Percentiles rank a stretch among this genome's conserved stretches.
Conservation (phyloP, 2,113 vertebrate species). For the Forbesichthys papilliferus region DNA sequence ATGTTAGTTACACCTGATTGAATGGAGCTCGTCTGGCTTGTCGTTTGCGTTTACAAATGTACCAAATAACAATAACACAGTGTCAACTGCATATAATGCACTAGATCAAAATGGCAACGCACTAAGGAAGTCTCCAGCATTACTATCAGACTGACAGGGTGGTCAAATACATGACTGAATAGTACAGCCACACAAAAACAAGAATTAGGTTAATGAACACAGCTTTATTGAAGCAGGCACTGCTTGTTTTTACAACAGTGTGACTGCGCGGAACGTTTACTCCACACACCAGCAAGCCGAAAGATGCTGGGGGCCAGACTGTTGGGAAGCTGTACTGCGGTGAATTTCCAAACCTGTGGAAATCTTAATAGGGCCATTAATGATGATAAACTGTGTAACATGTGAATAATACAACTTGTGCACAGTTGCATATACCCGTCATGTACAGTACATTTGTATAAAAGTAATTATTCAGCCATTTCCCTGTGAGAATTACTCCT, state of each 20-base stretch:
- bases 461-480: slow-evolving; percentile 6
- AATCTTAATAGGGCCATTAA: slow-evolving; percentile 10
- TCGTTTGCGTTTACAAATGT: no score
- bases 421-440: not conserved
- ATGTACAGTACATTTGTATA: slow-evolving; percentile 15
- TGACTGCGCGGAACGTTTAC: slow-evolving; percentile 46
- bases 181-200: slow-evolving; percentile 3
- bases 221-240: slow-evolving; percentile 11
- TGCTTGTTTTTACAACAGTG: slow-evolving; percentile 22
- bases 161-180: not conserved
- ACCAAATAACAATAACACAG: no score
- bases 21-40: no score
- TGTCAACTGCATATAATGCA: no score
- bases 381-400: slow-evolving; percentile 24
- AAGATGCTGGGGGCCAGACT: slow-evolving; percentile 35
- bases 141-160: not conserved
- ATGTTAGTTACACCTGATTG: no score
- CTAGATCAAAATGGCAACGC: no score
- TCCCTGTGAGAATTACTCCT: slow-evolving; percentile 25
- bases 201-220: slow-evolving; percentile 18
- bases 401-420: slow-evolving; percentile 48
- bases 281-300: slow-evolving; percentile 52
- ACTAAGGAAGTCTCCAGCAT: no score
- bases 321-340: slow-evolving; percentile 28
- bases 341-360: slow-evolving; percentile 17